Percentiles rank a stretch among this genome's conserved stretches.
These are phyloP conservation scores for Drosophila arizonae DNA, from an alignment of 1,140 invertebrate species.

Conservation along the genomic window DNA sequence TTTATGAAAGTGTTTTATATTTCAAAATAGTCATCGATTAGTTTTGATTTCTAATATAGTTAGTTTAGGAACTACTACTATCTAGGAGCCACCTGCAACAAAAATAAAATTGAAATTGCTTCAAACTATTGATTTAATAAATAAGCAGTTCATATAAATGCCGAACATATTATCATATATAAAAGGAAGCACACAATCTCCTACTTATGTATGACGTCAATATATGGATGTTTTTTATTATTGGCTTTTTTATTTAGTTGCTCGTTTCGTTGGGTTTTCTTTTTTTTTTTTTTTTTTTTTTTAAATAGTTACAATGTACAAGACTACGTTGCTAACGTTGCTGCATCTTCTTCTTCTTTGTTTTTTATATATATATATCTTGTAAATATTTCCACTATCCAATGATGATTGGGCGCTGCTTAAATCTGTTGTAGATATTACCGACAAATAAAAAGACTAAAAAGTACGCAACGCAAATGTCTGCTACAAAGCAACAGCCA, in stretches of 20 bases:
- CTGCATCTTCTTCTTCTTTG: conserved; percentile 1
- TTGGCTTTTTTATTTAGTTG: conserved; percentile 3
- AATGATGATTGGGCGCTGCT: conserved; percentile 1
- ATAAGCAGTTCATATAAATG: no score
- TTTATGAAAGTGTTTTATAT: no score
- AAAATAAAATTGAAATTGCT: no score
- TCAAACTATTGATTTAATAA: no score
- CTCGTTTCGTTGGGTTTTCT: background rate
- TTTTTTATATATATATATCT: background rate
- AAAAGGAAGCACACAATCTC: background rate
- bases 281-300: background rate
- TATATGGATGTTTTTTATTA: background rate
- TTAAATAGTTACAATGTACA: conserved; percentile 65
- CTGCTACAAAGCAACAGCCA: conserved; percentile 45
- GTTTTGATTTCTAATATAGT: no score
- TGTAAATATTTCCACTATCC: background rate
- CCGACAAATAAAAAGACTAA: conserved; percentile 67
- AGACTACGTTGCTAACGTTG: conserved; percentile 55
- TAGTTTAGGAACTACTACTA: no score
- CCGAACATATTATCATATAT: no score
- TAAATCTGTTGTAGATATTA: conserved; percentile 70
- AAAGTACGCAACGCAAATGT: conserved; percentile 51
- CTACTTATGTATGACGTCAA: background rate
- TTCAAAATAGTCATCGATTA: no score
- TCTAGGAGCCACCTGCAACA: no score